Conservation (phyloP, 1,140 invertebrate species). For the Aphaenogaster ashmeadi region DNA sequence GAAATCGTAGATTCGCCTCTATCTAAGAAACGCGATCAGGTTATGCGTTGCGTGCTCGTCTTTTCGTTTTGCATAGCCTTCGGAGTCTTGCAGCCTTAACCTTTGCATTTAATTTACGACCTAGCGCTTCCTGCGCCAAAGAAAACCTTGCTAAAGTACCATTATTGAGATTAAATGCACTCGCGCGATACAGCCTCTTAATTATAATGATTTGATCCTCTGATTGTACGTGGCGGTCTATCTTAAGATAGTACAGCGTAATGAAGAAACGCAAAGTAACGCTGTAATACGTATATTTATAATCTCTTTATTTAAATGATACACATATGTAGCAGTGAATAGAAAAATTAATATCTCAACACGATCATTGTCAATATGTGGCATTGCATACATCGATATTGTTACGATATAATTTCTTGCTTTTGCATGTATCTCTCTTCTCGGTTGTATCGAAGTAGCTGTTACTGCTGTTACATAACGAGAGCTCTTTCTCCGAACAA, state of each 20-base stretch:
- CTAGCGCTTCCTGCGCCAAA: conserved; percentile 38
- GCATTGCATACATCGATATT: neutral
- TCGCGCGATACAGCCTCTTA: conserved; percentile 51
- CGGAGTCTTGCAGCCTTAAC: conserved; percentile 52
- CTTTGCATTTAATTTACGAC: conserved; percentile 62
- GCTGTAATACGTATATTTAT: neutral
- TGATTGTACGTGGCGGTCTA: neutral
- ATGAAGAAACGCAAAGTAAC: conserved; percentile 11
- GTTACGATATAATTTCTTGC: neutral
- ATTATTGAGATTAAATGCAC: conserved; percentile 61
- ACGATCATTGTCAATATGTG: conserved; percentile 29
- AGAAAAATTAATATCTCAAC: neutral
- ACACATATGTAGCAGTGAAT: neutral
- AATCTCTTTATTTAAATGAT: neutral
- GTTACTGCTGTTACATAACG: neutral
- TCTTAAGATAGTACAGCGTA: neutral
- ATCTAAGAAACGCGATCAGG: conserved; percentile 16
- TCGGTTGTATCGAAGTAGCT: neutral
- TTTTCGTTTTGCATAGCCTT: conserved; percentile 57
- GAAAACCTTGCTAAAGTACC: conserved; percentile 36
- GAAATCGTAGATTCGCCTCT: conserved; percentile 2
- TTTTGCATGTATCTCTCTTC: conserved; percentile 41
- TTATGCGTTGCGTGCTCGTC: conserved; percentile 50
- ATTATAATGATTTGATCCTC: conserved; percentile 42
- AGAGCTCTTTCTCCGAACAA: neutral